Conservation (phyloP, 2,797 vertebrate genomes). For the Apogon talboti region DNA sequence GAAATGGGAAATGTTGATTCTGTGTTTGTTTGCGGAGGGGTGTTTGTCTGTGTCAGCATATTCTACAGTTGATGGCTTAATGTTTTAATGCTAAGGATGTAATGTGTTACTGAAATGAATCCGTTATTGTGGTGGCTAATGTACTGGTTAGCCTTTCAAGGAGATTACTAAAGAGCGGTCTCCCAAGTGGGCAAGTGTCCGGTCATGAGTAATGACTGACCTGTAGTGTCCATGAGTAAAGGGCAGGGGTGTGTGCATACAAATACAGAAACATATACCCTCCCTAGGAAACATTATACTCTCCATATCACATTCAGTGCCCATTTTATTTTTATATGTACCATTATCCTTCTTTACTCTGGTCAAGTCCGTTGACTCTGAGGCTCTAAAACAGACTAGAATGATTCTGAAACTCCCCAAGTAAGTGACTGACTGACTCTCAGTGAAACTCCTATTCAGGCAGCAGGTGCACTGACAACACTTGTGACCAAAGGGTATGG, state of each 20-base stretch:
- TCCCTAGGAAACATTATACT: conserved; percentile 42
- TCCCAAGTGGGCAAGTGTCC: conserved; percentile 57
- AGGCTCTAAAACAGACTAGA: neutral
- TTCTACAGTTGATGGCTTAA: conserved; percentile 29
- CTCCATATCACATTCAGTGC: conserved; percentile 1
- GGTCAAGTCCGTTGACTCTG: neutral
- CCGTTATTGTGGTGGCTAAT: conserved; percentile 72
- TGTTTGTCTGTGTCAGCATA: conserved; percentile 20
- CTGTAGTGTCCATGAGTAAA: conserved; percentile 57
- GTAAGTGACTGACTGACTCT: neutral
- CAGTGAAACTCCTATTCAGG: conserved; percentile 50
- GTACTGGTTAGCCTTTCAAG: conserved; percentile 75
- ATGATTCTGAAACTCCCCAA: neutral
- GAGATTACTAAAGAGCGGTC: conserved; percentile 81
- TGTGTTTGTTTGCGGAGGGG: conserved; percentile 18
- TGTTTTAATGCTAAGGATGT: conserved; percentile 62
- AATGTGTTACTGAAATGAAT: conserved; percentile 75
- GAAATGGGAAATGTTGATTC: conserved; percentile 21
- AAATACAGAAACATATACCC: conserved; percentile 24
- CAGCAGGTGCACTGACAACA: conserved; percentile 68
- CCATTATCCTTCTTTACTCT: neutral
- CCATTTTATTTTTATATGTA: conserved; percentile 17
- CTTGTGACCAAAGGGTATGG: conserved; percentile 56
- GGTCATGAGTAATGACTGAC: conserved; percentile 68
- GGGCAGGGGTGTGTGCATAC: conserved; percentile 36